These are phyloP conservation scores for Coptodon rendalli DNA, from an alignment of 2,113 vertebrate genomes.

Conservation along the genomic window DNA sequence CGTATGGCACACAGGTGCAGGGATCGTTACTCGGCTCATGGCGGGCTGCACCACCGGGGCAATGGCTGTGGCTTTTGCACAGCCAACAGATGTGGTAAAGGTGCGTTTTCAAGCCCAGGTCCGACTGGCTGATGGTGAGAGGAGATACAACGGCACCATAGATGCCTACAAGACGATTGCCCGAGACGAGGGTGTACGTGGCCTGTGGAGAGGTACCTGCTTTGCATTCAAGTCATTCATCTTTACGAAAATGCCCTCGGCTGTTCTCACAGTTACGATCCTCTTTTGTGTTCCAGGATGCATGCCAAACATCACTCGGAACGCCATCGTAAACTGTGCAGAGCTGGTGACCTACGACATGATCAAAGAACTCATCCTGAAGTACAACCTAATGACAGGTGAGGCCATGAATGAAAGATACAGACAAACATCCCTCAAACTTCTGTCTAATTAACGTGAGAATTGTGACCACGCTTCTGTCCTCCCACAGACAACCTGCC, in stretches of 20 bases:
- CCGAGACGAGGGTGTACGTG: slow-evolving; percentile 78
- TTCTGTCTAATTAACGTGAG: rapidly evolving
- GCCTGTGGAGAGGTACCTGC: slow-evolving; percentile 84
- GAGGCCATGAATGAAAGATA: slow-evolving; percentile 9
- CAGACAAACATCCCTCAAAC: background rate
- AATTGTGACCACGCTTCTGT: background rate
- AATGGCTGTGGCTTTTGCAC: slow-evolving; percentile 83
- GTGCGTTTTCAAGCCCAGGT: slow-evolving; percentile 84
- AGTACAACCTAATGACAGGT: slow-evolving; percentile 85
- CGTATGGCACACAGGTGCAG: slow-evolving; percentile 64
- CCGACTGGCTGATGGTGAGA: slow-evolving; percentile 54
- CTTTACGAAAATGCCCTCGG: background rate
- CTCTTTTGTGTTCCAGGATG: slow-evolving; percentile 72
- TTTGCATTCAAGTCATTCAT: background rate
- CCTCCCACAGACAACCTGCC: slow-evolving; percentile 81
- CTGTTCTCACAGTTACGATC: background rate
- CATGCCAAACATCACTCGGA: slow-evolving; percentile 88
- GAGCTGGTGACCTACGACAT: slow-evolving; percentile 96
- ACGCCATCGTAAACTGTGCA: slow-evolving; percentile 89
- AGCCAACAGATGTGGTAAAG: slow-evolving; percentile 90
- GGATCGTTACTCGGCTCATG: slow-evolving; percentile 77
- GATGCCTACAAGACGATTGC: slow-evolving; percentile 86
- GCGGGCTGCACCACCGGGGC: slow-evolving; percentile 86
- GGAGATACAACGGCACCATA: slow-evolving; percentile 80
- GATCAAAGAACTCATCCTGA: slow-evolving; percentile 87